Percentiles rank a stretch among this genome's conserved stretches.
phyloP scores from a whole-genome alignment of 2,888 invertebrate species.

The Heliconius ismenius region DNA sequence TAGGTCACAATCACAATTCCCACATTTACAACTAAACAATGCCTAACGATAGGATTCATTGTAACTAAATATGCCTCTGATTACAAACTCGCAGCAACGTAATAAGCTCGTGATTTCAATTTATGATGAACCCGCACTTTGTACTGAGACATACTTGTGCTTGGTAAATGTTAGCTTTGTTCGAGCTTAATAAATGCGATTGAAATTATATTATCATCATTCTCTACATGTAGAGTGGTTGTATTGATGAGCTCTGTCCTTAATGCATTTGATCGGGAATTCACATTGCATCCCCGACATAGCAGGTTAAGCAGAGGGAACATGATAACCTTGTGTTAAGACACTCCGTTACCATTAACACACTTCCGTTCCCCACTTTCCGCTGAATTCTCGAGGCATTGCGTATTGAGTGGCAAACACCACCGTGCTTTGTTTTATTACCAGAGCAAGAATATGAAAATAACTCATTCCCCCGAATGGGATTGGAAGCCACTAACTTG shows the following conservation, averaged over 20 bases:
- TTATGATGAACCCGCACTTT: slow-evolving; percentile 45
- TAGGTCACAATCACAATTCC: slow-evolving; percentile 9
- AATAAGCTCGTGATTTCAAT: slow-evolving; percentile 51
- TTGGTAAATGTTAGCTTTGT: slow-evolving; percentile 21
- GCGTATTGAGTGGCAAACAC: too few species aligned
- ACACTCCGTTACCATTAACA: too few species aligned
- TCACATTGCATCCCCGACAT: too few species aligned
- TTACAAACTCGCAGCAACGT: slow-evolving; percentile 43
- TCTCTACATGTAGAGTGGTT: not conserved
- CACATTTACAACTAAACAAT: slow-evolving; percentile 25
- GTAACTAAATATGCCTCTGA: slow-evolving; percentile 39
- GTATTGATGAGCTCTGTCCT: not conserved
- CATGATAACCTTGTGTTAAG: too few species aligned
- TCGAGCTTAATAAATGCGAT: slow-evolving; percentile 12
- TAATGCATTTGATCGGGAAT: too few species aligned
- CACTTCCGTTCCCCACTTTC: too few species aligned
- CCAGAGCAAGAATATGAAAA: too few species aligned
- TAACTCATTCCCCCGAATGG: too few species aligned
- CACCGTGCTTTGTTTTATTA: too few species aligned
- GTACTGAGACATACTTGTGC: slow-evolving; percentile 19
- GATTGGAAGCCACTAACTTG: too few species aligned
- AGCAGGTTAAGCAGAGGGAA: too few species aligned
- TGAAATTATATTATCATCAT: not conserved
- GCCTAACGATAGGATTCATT: slow-evolving; percentile 31
- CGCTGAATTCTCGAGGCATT: too few species aligned